phyloP scores from a whole-genome alignment of 1,140 invertebrate species.

The Teleopsis dalmanni region DNA sequence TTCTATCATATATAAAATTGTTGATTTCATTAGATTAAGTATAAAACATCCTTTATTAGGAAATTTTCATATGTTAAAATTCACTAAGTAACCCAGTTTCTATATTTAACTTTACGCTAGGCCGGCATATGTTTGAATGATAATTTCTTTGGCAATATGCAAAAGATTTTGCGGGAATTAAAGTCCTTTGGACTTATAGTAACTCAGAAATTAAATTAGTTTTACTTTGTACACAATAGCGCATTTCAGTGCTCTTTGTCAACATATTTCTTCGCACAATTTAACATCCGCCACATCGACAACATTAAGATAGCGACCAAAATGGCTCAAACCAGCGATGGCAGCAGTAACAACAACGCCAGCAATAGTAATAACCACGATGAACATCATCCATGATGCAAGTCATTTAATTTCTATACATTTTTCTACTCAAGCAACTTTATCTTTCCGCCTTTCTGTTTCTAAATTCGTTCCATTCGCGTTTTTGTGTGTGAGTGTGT shows the following conservation, averaged over 20 bases:
- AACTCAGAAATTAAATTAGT: too few species aligned
- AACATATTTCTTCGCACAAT: not conserved
- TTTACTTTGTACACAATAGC: not conserved
- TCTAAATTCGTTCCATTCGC: not conserved
- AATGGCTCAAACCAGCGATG: not conserved
- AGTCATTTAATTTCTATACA: conserved; percentile 6
- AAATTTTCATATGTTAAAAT: too few species aligned
- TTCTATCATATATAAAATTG: too few species aligned
- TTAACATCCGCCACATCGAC: not conserved
- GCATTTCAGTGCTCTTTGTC: not conserved
- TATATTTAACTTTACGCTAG: too few species aligned
- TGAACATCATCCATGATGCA: not conserved
- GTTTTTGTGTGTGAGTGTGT: not conserved
- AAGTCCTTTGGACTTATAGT: too few species aligned
- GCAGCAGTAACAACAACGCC: not conserved
- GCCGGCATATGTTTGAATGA: too few species aligned
- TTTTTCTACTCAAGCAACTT: conserved; percentile 6
- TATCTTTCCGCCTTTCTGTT: conserved; percentile 1
- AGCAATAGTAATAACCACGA: conserved; percentile 2
- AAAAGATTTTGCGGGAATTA: too few species aligned
- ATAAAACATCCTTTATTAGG: too few species aligned
- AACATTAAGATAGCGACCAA: not conserved
- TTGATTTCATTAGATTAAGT: too few species aligned
- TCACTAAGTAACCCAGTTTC: too few species aligned
- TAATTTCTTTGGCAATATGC: too few species aligned